Percentiles rank a stretch among this genome's conserved stretches.
Evolutionary conservation across 2,113 vertebrate genomes (phyloP).

Genomic region (Hippocampus zosterae): DNA sequence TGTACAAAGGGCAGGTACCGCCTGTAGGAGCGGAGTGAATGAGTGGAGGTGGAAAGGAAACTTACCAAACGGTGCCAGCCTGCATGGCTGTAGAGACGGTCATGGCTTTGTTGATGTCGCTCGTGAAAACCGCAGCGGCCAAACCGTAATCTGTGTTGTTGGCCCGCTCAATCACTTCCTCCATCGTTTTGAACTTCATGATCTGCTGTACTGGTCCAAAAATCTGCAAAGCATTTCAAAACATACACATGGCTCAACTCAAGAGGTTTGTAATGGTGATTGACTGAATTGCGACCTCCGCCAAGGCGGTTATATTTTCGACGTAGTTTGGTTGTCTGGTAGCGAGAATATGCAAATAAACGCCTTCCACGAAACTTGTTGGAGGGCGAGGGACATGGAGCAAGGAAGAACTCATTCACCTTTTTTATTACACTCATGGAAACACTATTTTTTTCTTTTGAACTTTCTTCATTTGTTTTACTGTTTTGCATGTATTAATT

Average conservation of each 20-base stretch:
- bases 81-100: conserved; percentile 91
- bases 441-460: neutral
- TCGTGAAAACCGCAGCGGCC: conserved; percentile 92
- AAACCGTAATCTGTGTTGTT: conserved; percentile 94
- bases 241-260: neutral
- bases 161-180: conserved; percentile 95
- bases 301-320: neutral
- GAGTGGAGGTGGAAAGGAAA: conserved; percentile 33
- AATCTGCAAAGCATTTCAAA: conserved; percentile 74
- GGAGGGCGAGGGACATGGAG: neutral
- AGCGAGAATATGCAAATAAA: neutral
- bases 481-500: neutral
- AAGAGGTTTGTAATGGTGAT: conserved; percentile 1
- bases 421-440: neutral
- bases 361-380: neutral
- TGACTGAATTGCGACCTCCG: neutral
- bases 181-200: conserved; percentile 94
- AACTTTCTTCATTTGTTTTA: neutral
- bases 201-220: conserved; percentile 98
- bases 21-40: conserved; percentile 40
- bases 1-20: conserved; percentile 36
- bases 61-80: conserved; percentile 96
- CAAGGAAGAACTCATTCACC: neutral
- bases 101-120: conserved; percentile 94
- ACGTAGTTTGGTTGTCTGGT: conserved; percentile 2